These are phyloP conservation scores for Salticus scenicus DNA, from an alignment of 2,888 invertebrate species.

Conservation along the genomic window DNA sequence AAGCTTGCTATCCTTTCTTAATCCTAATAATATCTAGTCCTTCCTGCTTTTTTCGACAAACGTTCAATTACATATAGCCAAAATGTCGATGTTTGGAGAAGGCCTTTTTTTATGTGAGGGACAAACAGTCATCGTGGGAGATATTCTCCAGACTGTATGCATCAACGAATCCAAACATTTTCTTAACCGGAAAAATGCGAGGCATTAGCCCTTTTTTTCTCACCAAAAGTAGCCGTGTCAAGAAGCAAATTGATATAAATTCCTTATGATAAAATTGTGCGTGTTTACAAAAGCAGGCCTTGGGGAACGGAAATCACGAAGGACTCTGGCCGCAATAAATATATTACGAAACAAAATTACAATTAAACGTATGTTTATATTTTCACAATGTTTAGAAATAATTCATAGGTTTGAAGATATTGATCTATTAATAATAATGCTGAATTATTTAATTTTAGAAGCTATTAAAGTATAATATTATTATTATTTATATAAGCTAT, in stretches of 20 bases:
- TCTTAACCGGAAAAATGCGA: neutral
- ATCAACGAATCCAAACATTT: neutral
- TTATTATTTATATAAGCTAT: no score
- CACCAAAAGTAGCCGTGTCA: neutral
- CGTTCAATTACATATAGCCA: neutral
- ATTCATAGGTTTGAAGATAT: no score
- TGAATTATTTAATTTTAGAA: no score
- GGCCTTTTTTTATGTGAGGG: neutral
- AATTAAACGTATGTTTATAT: no score
- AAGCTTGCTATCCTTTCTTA: no score
- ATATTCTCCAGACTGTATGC: conserved; percentile 1
- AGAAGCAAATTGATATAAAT: conserved; percentile 5
- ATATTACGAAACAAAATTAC: no score
- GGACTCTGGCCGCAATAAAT: no score
- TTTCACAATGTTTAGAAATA: no score
- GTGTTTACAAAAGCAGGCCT: neutral
- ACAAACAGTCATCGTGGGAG: neutral
- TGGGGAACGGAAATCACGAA: neutral
- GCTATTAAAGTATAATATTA: no score
- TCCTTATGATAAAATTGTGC: neutral
- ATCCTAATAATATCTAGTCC: no score
- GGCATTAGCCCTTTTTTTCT: neutral
- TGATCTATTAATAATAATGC: no score
- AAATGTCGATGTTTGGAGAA: neutral
- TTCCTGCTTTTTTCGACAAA: neutral